These are phyloP conservation scores for Hylyphantes graminicola DNA, from an alignment of 1,140 invertebrate genomes.

Conservation along the genomic window DNA sequence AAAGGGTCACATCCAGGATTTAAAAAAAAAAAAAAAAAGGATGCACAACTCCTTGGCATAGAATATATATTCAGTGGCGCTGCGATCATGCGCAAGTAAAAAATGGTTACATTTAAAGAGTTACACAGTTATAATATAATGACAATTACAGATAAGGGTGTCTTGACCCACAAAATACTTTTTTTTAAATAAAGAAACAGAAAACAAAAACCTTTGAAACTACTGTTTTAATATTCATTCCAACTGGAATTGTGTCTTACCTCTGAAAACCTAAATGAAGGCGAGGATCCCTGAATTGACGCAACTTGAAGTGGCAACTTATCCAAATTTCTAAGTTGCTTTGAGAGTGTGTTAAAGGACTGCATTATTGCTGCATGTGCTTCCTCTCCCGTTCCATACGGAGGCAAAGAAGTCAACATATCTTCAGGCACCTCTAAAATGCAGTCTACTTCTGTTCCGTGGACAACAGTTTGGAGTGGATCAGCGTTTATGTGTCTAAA, in stretches of 20 bases:
- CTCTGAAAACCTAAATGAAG: slow-evolving; percentile 79
- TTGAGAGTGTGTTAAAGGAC: slow-evolving; percentile 78
- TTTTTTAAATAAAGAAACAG: background rate
- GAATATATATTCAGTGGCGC: too few species aligned
- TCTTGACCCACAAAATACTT: too few species aligned
- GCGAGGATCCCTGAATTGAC: slow-evolving; percentile 78
- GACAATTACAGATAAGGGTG: too few species aligned
- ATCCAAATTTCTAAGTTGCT: slow-evolving; percentile 76
- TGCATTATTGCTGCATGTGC: slow-evolving; percentile 74
- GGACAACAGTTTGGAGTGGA: background rate
- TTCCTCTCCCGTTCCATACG: slow-evolving; percentile 81
- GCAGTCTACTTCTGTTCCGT: slow-evolving; percentile 42
- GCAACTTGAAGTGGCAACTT: slow-evolving; percentile 84
- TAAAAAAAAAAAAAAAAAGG: too few species aligned
- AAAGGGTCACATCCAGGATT: too few species aligned
- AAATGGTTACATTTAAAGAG: too few species aligned
- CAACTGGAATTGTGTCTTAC: slow-evolving; percentile 66
- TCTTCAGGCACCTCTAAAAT: slow-evolving; percentile 4
- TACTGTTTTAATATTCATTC: background rate
- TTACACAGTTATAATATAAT: too few species aligned
- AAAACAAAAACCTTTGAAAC: too few species aligned
- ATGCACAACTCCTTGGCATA: too few species aligned
- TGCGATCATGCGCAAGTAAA: too few species aligned
- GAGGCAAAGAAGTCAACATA: slow-evolving; percentile 8
- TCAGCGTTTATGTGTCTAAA: slow-evolving; percentile 25